A percentile compares a stretch with the other conserved stretches of the same genome.
Conservation (phyloP, 2,888 invertebrate species). For the Eumerus sabulonum region DNA sequence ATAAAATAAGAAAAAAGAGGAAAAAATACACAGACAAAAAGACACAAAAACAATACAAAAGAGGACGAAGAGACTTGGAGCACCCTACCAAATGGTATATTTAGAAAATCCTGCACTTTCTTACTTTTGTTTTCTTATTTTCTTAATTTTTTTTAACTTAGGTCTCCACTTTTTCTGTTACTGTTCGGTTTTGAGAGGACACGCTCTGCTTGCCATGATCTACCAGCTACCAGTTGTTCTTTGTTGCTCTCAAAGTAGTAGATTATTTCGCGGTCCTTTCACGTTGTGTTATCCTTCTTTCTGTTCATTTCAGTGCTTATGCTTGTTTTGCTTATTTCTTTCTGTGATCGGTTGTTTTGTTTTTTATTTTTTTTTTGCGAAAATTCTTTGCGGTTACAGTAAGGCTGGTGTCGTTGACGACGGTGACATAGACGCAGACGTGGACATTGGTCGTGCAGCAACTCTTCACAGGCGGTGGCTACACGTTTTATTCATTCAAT, state of each 20-base stretch:
- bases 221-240: conserved; percentile 44
- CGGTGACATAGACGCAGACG: conserved; percentile 30
- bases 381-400: conserved; percentile 40
- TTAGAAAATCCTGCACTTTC: conserved; percentile 40
- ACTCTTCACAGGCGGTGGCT: conserved; percentile 45
- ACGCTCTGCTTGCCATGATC: conserved; percentile 62
- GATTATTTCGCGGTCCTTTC: conserved; percentile 54
- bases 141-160: conserved; percentile 17
- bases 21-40: conserved; percentile 21
- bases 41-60: conserved; percentile 17
- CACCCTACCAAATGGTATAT: conserved; percentile 1
- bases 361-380: conserved; percentile 12
- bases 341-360: conserved; percentile 9
- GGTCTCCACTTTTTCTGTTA: conserved; percentile 39
- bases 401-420: conserved; percentile 27
- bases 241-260: conserved; percentile 38
- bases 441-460: conserved; percentile 59
- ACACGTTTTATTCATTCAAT: conserved; percentile 44
- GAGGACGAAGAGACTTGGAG: conserved; percentile 2
- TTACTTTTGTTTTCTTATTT: conserved; percentile 28
- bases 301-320: conserved; percentile 5
- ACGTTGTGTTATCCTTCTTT: conserved; percentile 42
- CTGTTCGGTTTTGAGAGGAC: conserved; percentile 49
- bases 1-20: conserved; percentile 16
- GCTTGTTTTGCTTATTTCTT: conserved; percentile 20